These are phyloP conservation scores for Eubasilissa splendida DNA, from an alignment of 2,888 invertebrate species.

Conservation along the genomic window DNA sequence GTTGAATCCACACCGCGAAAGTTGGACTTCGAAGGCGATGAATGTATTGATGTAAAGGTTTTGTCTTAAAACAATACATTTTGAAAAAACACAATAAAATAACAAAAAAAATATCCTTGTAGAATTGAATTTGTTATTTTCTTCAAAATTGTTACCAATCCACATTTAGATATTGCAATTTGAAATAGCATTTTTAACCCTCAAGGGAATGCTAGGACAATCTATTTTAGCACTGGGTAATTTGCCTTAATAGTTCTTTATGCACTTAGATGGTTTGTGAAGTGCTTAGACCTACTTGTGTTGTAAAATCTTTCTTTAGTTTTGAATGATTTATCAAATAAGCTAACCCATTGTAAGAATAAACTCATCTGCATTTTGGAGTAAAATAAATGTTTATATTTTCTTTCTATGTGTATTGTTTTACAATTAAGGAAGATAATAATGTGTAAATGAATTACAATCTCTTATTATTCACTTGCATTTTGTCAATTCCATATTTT, in stretches of 20 bases:
- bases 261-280: constrained; percentile 2
- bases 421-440: too few relatives aligned
- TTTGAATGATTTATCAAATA: too few relatives aligned
- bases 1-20: constrained; percentile 65
- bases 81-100: neutral
- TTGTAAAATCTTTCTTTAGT: too few relatives aligned
- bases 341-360: too few relatives aligned
- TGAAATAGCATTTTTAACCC: constrained; percentile 9
- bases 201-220: constrained; percentile 32
- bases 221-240: constrained; percentile 28
- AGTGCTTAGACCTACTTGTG: neutral
- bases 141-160: neutral
- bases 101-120: neutral
- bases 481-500: too few relatives aligned
- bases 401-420: too few relatives aligned
- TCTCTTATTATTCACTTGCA: too few relatives aligned
- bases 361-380: too few relatives aligned
- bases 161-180: constrained; percentile 3
- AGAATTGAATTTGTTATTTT: neutral
- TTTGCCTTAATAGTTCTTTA: constrained; percentile 20
- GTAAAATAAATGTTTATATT: too few relatives aligned
- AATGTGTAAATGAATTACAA: too few relatives aligned
- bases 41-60: constrained; percentile 70
- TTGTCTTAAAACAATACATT: constrained; percentile 23
- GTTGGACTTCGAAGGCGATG: constrained; percentile 71